Evolutionary conservation across 2,888 invertebrate species (phyloP).

Genomic region (Morpho achilles): DNA sequence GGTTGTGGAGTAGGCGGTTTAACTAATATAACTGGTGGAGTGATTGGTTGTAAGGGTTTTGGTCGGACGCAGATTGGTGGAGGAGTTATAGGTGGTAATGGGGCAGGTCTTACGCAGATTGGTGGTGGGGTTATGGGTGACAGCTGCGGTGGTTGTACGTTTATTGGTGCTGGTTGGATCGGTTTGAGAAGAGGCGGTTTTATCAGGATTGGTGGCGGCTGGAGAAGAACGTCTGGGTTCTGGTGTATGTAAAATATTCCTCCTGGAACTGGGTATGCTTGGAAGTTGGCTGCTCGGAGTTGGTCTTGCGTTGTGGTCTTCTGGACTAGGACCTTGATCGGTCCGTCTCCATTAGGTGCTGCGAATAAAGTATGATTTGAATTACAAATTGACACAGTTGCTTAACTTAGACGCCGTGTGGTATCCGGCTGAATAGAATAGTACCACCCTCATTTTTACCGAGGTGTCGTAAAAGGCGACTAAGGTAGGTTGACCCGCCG

Average conservation of each 20-base stretch:
- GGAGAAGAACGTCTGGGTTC: conserved; percentile 53
- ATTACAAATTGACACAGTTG: too few relatives aligned
- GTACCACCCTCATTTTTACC: too few relatives aligned
- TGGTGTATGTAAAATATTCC: conserved; percentile 50
- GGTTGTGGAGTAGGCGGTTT: conserved; percentile 41
- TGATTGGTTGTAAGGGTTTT: conserved; percentile 39
- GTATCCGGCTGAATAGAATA: too few relatives aligned
- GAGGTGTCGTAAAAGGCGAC: too few relatives aligned
- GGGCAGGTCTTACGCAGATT: conserved; percentile 42
- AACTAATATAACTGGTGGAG: conserved; percentile 45
- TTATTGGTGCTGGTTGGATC: conserved; percentile 43
- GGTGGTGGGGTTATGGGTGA: conserved; percentile 43
- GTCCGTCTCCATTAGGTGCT: conserved; percentile 52
- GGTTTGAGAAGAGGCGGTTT: conserved; percentile 40
- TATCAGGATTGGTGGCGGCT: conserved; percentile 56
- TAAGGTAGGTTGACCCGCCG: too few relatives aligned
- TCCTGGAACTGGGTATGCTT: conserved; percentile 46
- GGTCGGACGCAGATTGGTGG: conserved; percentile 46
- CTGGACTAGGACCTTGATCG: conserved; percentile 37
- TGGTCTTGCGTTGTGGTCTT: conserved; percentile 35
- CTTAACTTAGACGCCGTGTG: too few relatives aligned
- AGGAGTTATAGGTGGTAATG: conserved; percentile 39
- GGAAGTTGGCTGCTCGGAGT: conserved; percentile 47
- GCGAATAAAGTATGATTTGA: conserved; percentile 27
- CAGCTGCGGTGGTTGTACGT: conserved; percentile 39